These are phyloP conservation scores for Dicycla oo DNA, from an alignment of 2,888 invertebrate genomes.

Conservation along the genomic window DNA sequence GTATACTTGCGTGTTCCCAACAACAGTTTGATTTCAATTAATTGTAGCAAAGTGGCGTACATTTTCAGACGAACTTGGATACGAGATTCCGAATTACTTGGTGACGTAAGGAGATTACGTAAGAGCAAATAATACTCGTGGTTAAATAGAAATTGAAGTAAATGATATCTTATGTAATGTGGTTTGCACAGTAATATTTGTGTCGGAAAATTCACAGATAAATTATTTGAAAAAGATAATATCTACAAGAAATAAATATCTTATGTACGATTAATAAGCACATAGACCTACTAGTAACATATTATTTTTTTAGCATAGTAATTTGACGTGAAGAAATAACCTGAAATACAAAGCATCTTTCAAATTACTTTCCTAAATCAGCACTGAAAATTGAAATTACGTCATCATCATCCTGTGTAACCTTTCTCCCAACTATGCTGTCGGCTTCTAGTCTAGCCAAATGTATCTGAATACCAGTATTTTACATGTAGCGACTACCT, in stretches of 20 bases:
- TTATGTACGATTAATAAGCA: too few species aligned
- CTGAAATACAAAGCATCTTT: neutral
- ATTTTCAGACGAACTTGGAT: constrained; percentile 25
- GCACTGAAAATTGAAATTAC: too few species aligned
- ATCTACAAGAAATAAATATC: too few species aligned
- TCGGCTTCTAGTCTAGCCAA: too few species aligned
- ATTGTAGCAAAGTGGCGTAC: constrained; percentile 11
- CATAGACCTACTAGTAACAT: neutral
- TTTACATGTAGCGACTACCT: too few species aligned
- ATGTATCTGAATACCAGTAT: too few species aligned
- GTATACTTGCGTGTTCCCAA: constrained; percentile 4
- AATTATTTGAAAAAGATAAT: too few species aligned
- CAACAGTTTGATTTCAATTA: constrained; percentile 24
- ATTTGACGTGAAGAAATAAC: too few species aligned
- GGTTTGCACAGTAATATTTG: too few species aligned
- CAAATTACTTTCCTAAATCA: neutral
- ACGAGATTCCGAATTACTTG: constrained; percentile 20
- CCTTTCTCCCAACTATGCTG: too few species aligned
- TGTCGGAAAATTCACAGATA: neutral
- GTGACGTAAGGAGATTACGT: constrained; percentile 1
- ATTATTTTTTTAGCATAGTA: too few species aligned
- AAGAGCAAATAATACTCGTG: constrained; percentile 26
- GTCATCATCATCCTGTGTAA: too few species aligned
- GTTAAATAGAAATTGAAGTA: constrained; percentile 1
- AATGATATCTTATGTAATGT: neutral